Evolutionary conservation across 2,888 invertebrate species (phyloP).

Genomic region (Hyles lineata): DNA sequence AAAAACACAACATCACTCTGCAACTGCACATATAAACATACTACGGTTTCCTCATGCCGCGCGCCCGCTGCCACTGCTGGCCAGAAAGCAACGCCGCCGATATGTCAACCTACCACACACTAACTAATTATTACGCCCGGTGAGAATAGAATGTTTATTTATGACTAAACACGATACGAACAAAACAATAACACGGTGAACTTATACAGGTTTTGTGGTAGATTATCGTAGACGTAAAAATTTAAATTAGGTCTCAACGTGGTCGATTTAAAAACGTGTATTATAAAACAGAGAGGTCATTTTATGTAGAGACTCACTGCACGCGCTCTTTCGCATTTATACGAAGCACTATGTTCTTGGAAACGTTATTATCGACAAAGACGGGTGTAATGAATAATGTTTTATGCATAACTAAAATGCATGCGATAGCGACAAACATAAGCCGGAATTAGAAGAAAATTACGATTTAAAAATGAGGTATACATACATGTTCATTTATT

Average conservation of each 20-base stretch:
- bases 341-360: slow-evolving; percentile 4
- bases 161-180: slow-evolving; percentile 40
- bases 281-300: slow-evolving; percentile 53
- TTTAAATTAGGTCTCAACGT: slow-evolving; percentile 47
- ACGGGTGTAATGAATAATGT: slow-evolving; percentile 60
- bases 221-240: slow-evolving; percentile 47
- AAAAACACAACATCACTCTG: slow-evolving; percentile 75
- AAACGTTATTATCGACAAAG: slow-evolving; percentile 59
- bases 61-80: neutral
- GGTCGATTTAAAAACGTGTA: slow-evolving; percentile 51
- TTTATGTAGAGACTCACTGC: slow-evolving; percentile 47
- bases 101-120: slow-evolving; percentile 7
- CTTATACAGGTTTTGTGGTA: slow-evolving; percentile 45
- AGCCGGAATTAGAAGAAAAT: neutral
- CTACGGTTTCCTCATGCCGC: slow-evolving; percentile 52
- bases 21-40: slow-evolving; percentile 69
- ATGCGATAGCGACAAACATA: neutral
- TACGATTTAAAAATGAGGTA: neutral
- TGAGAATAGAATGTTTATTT: slow-evolving; percentile 42
- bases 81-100: neutral
- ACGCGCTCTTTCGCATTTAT: slow-evolving; percentile 40
- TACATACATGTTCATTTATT: neutral
- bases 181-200: slow-evolving; percentile 34
- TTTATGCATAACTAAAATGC: neutral
- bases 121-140: slow-evolving; percentile 28